phyloP scores from a whole-genome alignment of 2,797 vertebrate species.

The Enteromius paludinosus region DNA sequence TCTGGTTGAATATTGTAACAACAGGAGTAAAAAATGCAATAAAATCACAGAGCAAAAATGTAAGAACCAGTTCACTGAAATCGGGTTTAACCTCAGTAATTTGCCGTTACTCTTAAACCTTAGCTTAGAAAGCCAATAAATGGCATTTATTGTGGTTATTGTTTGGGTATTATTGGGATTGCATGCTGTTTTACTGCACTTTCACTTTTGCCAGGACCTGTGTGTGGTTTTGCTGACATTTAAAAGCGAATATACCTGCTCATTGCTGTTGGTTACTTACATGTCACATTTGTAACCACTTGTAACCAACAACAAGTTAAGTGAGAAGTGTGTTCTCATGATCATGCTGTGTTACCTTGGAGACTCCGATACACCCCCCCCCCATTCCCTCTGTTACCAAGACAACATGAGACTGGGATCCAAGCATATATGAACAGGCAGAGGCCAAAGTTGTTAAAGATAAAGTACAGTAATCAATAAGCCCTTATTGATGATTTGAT shows the following conservation, averaged over 20 bases:
- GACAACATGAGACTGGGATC: constrained; percentile 38
- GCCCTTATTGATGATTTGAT: neutral
- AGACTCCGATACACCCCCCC: constrained; percentile 36
- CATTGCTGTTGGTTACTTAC: neutral
- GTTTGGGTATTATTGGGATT: neutral
- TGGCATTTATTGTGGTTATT: neutral
- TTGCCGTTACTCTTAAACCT: neutral
- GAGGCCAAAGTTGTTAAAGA: constrained; percentile 24
- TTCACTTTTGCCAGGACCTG: neutral
- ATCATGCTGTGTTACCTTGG: constrained; percentile 51
- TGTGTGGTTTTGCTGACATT: neutral
- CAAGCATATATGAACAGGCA: constrained; percentile 41
- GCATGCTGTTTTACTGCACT: neutral
- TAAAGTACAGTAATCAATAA: constrained; percentile 11
- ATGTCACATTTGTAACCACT: neutral
- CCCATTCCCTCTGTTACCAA: constrained; percentile 37
- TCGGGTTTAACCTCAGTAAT: neutral
- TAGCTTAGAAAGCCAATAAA: neutral
- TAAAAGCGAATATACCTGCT: neutral
- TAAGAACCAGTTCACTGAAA: neutral
- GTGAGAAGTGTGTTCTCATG: constrained; percentile 22
- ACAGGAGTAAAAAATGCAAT: no score
- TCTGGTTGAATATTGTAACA: no score
- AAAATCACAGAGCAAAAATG: neutral
- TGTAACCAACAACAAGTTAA: constrained; percentile 1